Conservation (phyloP, 2,888 invertebrate species). For the Spodoptera exigua region DNA sequence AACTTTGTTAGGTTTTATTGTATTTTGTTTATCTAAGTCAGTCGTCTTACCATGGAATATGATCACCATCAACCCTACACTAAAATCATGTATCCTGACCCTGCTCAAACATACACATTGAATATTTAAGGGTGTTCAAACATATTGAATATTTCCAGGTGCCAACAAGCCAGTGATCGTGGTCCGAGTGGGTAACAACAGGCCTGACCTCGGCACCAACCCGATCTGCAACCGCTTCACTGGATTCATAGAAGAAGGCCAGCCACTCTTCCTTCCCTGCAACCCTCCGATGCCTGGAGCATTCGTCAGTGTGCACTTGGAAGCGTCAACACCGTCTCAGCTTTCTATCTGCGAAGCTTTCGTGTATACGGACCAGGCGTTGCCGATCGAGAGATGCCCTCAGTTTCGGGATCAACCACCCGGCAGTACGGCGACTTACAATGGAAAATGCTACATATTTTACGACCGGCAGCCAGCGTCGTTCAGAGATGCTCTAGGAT, state of each 20-base stretch:
- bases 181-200: slow-evolving; percentile 97
- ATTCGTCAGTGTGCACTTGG: slow-evolving; percentile 97
- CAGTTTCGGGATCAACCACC: slow-evolving; percentile 97
- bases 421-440: slow-evolving; percentile 97
- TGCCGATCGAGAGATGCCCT: slow-evolving; percentile 97
- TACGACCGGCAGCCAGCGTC: slow-evolving; percentile 95
- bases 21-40: too few relatives aligned
- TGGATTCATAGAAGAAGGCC: slow-evolving; percentile 95
- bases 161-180: slow-evolving; percentile 94
- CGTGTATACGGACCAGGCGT: slow-evolving; percentile 96
- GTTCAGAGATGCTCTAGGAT: slow-evolving; percentile 94
- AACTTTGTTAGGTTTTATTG: too few relatives aligned
- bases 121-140: background rate
- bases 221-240: slow-evolving; percentile 97
- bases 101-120: too few relatives aligned
- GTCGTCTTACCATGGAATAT: too few relatives aligned
- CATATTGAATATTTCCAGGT: slow-evolving; percentile 82
- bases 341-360: slow-evolving; percentile 97
- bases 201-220: slow-evolving; percentile 97
- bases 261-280: slow-evolving; percentile 97
- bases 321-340: slow-evolving; percentile 92
- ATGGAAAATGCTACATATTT: slow-evolving; percentile 98
- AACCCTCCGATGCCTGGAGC: slow-evolving; percentile 98
- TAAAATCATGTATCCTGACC: too few relatives aligned
- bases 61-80: too few relatives aligned